phyloP scores from a whole-genome alignment of 2,113 vertebrate species.

The Eonycteris spelaea region DNA sequence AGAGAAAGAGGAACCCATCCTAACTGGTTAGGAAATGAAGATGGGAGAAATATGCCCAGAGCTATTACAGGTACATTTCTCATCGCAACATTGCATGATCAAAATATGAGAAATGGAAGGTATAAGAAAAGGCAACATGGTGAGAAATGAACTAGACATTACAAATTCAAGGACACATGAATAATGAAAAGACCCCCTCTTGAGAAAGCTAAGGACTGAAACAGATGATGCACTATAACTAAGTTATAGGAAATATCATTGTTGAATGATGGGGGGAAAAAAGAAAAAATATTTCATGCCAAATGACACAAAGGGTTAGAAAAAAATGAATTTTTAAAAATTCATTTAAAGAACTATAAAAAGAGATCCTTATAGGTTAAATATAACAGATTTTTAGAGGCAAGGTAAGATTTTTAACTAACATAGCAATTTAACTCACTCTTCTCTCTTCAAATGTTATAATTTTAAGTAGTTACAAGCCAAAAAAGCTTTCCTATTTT shows the following conservation, averaged over 20 bases:
- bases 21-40: background rate
- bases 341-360: conserved; percentile 29
- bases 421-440: conserved; percentile 68
- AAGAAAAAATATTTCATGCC: background rate
- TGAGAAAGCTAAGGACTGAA: background rate
- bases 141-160: background rate
- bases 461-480: conserved; percentile 61
- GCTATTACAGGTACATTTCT: background rate
- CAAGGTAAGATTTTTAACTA: conserved; percentile 56
- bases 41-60: background rate
- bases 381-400: conserved; percentile 48
- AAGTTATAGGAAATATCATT: background rate
- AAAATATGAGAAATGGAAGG: background rate
- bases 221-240: background rate
- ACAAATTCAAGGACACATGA: background rate
- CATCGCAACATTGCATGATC: background rate
- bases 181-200: background rate
- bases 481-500: conserved; percentile 62
- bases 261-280: background rate
- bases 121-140: background rate
- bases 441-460: conserved; percentile 58
- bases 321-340: conserved; percentile 9
- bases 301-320: background rate
- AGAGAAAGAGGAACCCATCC: background rate
- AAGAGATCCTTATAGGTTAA: conserved; percentile 45